phyloP scores from a whole-genome alignment of 2,888 invertebrate genomes.

The Spatulosminthurus flaviceps region DNA sequence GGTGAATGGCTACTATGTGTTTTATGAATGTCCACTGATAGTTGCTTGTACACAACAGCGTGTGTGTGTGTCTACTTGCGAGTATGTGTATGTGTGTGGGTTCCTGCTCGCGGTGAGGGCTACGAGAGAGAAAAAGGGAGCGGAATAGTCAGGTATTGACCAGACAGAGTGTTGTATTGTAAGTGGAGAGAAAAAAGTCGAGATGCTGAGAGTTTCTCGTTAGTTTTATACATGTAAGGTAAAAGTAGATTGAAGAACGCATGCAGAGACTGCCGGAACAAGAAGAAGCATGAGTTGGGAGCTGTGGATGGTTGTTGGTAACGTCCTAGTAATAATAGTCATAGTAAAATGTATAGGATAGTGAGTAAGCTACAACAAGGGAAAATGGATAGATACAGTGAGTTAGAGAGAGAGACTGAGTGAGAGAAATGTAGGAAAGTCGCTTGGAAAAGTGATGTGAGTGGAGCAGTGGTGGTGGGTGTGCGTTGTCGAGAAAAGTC shows the following conservation, averaged over 20 bases:
- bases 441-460: conserved; percentile 38
- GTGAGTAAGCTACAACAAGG: too few species aligned
- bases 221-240: conserved; percentile 39
- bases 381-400: not conserved
- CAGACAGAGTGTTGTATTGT: conserved; percentile 43
- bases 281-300: conserved; percentile 43
- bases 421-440: conserved; percentile 45
- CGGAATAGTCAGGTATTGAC: conserved; percentile 23
- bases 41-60: not conserved
- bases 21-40: not conserved
- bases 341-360: conserved; percentile 1
- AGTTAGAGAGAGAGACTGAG: conserved; percentile 3
- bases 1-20: not conserved
- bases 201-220: conserved; percentile 49
- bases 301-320: conserved; percentile 29
- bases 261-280: conserved; percentile 41
- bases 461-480: conserved; percentile 51
- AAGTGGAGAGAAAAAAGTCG: conserved; percentile 47
- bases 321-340: conserved; percentile 2
- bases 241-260: conserved; percentile 35
- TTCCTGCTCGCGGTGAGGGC: conserved; percentile 10
- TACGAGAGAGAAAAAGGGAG: conserved; percentile 20
- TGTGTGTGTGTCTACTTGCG: not conserved
- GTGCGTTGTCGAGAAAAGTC: conserved; percentile 54
- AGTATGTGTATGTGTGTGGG: not conserved